Base-by-base conservation (phyloP, 2,888 invertebrate species). In the Drosophila peninsularis region DNA sequence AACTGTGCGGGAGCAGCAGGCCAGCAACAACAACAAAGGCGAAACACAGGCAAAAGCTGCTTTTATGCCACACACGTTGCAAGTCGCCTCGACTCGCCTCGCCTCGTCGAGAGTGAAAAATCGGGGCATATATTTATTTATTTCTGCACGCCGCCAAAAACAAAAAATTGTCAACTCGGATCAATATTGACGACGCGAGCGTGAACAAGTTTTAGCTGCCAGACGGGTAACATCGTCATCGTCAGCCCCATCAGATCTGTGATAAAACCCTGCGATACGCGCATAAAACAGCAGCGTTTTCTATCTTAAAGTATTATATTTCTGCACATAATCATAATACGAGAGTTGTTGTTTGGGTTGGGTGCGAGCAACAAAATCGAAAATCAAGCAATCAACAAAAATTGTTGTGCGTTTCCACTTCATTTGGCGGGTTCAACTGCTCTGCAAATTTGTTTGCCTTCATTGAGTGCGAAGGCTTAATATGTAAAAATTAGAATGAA, bases 111-210 rank as follows among this genome's bases (percentile, higher is more conserved):
- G 73, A 77, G 73, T 70, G 78, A 73, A 64, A 73, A 78, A 73
- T 67, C 58, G 53, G 41, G 69, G 67, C 74, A 70, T 72, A 42
- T 68, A 71, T 86, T 73, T 77, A 80, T 83, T 76, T 71, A 62
- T 86, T 62, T 64, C 44, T 60, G 72, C 62, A 68, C 42, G 71
- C 78, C 67, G 71, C 69, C 74, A 71, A 78, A 86, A 27, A 5
- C 24, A 24, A 66, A 75, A 86, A 73, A 76, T 76, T 89, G 85
- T 89, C 90, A 85, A 69, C 75, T 75, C 65, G 86, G 78, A 78
- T 89, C 88, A 85, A 89, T 75, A 74, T 55, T 49, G 37, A 53
- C 24, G 47, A 49, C 63, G 63, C n/a, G 17, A 19, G 21, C 37
- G 17, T 17, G 37, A 6, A 11, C 47, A 58, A 44, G 36, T 53